Evolutionary conservation across 23 tunicate genomes (phyloP), one percentile per base, ranked within the genome.

Genomic region (Aplidium turbinatum): DNA sequence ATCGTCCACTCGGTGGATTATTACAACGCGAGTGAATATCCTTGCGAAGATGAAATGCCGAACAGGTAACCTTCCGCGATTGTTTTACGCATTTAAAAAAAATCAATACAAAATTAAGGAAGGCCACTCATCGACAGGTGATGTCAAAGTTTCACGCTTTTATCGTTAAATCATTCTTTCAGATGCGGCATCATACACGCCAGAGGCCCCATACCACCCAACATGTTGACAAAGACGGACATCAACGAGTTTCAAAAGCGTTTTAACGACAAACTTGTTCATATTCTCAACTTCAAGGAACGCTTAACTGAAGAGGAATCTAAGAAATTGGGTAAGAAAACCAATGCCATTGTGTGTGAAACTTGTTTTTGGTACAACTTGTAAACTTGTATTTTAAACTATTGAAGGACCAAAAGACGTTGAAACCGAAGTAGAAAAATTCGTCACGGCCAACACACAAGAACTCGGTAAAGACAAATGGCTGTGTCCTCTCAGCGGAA

Each of bases 401-500:
- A n/a, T n/a, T n/a, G n/a, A n/a, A 87, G 97, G 97, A 3, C 83
- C 89, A 21, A 95, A 95, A 69, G 96, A 88, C 5, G 84, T 75
- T 31, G 92, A 89, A n/a, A 70, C 73, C 22, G 99, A 95, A 58
- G 92, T 95, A 29, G 95, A 95, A 48, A 95, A 95, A 72, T 95
- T 95, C 46, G 75, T 95, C 31, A 85, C 40, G 38, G 58, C 80
- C 52, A 95, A 95, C 76, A 83, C 96, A n/a, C 96, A 95, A 69
- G 96, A 95, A 71, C 76, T 95, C 33, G 99, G 88, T 24, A 90
- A 82, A 35, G 96, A 95, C 39, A 95, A 95, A 52, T 95, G 95
- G 90, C 57, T 95, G 38, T 95, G 99, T 66, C 99, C 99, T 5
- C 92, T 95, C 6, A 88, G 96, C 74, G 99, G 99, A 31, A 95